phyloP scores from a whole-genome alignment of 2,797 vertebrate species.

The Syngnathus acus region DNA sequence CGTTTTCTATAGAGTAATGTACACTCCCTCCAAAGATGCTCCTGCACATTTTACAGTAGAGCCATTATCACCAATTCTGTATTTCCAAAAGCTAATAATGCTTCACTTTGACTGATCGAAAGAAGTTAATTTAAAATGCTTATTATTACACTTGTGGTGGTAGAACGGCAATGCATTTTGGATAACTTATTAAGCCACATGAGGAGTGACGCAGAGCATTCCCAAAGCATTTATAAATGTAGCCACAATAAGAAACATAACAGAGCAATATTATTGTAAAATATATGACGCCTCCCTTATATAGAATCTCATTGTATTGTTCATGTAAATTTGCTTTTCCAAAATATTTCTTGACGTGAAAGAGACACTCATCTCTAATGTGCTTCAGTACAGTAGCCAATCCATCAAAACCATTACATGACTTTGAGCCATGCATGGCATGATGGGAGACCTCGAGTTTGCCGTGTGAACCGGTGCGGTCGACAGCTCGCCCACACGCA shows the following conservation, averaged over 20 bases:
- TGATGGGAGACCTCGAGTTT: constrained; percentile 26
- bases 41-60: background rate
- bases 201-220: too few species aligned
- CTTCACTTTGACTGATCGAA: background rate
- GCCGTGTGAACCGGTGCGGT: constrained; percentile 35
- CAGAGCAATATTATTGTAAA: background rate
- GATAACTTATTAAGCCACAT: background rate
- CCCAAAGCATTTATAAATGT: too few species aligned
- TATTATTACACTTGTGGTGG: background rate
- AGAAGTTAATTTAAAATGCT: background rate
- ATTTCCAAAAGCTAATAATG: background rate
- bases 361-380: constrained; percentile 1
- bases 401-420: constrained; percentile 18
- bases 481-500: constrained; percentile 39
- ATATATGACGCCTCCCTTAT: background rate
- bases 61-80: background rate
- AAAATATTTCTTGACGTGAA: background rate
- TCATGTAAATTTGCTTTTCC: background rate
- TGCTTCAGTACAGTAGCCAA: background rate
- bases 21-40: background rate
- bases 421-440: background rate
- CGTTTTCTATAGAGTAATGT: background rate
- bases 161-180: background rate
- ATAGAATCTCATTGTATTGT: background rate
- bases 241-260: background rate